A percentile compares a stretch with the other conserved stretches of the same genome.
Conservation (phyloP, 1,140 invertebrate species). For the Drosophila dunni region DNA sequence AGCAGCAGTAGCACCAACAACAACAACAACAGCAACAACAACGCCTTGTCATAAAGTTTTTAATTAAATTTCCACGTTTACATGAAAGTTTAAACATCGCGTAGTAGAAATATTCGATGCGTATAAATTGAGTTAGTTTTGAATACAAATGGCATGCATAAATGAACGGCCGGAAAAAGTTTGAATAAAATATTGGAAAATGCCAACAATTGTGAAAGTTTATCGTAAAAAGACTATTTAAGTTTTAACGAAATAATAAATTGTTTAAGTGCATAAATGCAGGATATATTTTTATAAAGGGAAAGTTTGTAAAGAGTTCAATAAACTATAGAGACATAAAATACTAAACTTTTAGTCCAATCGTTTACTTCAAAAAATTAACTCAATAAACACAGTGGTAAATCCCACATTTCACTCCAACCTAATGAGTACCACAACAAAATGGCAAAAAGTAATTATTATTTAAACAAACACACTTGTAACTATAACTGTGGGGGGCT, state of each 20-base stretch:
- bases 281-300: no score
- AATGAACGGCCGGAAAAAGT: background rate
- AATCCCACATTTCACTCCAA: background rate
- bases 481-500: background rate
- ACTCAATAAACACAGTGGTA: background rate
- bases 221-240: background rate
- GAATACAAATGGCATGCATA: slow-evolving; percentile 1
- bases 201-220: background rate
- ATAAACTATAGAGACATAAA: no score
- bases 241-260: background rate
- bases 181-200: background rate
- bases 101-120: slow-evolving; percentile 16
- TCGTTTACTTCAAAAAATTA: no score
- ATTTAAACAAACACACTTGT: slow-evolving; percentile 28
- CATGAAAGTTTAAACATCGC: slow-evolving; percentile 50
- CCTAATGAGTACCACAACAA: background rate
- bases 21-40: slow-evolving; percentile 24
- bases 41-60: slow-evolving; percentile 81
- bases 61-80: slow-evolving; percentile 81
- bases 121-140: slow-evolving; percentile 41
- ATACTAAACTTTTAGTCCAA: no score
- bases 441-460: slow-evolving; percentile 30
- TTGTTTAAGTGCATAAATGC: background rate
- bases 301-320: no score
- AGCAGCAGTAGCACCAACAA: background rate